Evolutionary conservation across 2,113 vertebrate species (phyloP).

Genomic region (Speoplatyrhinus poulsoni): DNA sequence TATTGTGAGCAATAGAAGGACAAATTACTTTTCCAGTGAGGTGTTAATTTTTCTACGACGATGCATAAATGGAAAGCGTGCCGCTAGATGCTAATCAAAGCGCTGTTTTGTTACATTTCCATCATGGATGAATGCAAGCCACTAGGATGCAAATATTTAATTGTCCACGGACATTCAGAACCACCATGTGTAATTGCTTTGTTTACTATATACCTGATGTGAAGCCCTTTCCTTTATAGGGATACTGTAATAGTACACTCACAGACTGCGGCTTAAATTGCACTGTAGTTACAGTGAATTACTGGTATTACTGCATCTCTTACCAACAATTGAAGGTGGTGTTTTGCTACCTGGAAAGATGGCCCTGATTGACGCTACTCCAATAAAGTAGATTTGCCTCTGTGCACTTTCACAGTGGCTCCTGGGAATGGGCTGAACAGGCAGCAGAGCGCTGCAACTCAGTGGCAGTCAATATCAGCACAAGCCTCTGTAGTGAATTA

Average conservation of each 20-base stretch:
- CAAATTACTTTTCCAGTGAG: not conserved
- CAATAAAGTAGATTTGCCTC: conserved; percentile 40
- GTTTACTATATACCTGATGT: not conserved
- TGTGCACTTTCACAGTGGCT: conserved; percentile 31
- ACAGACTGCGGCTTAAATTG: conserved; percentile 24
- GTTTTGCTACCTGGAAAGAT: conserved; percentile 35
- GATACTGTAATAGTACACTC: conserved; percentile 12
- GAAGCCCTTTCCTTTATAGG: conserved; percentile 16
- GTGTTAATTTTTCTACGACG: conserved; percentile 24
- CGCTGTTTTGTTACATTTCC: conserved; percentile 47
- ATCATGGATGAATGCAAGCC: conserved; percentile 21
- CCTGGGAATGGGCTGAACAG: conserved; percentile 31
- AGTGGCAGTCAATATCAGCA: conserved; percentile 24
- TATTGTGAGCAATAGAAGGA: conserved; percentile 7
- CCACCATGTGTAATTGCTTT: not conserved
- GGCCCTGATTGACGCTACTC: conserved; percentile 32
- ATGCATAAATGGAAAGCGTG: conserved; percentile 7
- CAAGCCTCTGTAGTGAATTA: conserved; percentile 20
- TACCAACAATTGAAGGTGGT: conserved; percentile 18
- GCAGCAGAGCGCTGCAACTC: conserved; percentile 4
- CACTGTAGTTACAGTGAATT: conserved; percentile 37
- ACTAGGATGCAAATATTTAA: no score
- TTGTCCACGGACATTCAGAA: no score
- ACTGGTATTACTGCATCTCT: conserved; percentile 30
- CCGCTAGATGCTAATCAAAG: conserved; percentile 46